These are phyloP conservation scores for Scalopus aquaticus DNA, from an alignment of 2,113 vertebrate genomes.

Conservation along the genomic window DNA sequence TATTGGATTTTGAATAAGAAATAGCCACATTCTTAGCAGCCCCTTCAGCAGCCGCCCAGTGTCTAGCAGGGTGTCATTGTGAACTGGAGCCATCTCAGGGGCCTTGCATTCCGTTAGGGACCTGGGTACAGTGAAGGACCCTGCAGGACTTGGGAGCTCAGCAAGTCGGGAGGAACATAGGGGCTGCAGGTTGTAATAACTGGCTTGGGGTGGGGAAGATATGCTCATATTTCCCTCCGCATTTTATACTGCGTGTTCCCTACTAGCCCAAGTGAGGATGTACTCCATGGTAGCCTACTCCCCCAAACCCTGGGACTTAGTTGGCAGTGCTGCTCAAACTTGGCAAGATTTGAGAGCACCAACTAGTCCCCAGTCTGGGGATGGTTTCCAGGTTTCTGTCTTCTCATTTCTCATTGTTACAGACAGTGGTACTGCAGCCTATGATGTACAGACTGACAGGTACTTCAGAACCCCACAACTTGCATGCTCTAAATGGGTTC, in stretches of 20 bases:
- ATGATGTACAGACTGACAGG: too few species aligned
- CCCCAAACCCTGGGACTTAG: background rate
- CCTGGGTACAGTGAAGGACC: background rate
- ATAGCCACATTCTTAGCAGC: constrained; percentile 53
- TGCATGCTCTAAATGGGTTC: too few species aligned
- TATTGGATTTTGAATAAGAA: constrained; percentile 63
- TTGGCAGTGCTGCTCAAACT: background rate
- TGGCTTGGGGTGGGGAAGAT: background rate
- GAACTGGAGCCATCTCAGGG: constrained; percentile 48
- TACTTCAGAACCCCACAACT: too few species aligned
- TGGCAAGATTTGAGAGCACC: background rate
- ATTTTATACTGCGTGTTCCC: background rate
- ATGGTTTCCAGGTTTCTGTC: background rate
- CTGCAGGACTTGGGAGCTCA: background rate
- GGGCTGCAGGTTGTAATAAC: background rate
- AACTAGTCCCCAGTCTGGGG: background rate
- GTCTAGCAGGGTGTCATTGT: constrained; percentile 25
- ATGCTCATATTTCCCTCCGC: background rate
- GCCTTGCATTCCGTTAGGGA: background rate
- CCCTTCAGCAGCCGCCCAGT: constrained; percentile 41
- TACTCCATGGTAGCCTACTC: background rate
- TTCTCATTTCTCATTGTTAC: background rate
- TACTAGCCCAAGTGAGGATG: background rate
- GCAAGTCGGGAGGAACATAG: background rate
- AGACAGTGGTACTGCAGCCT: background rate